Percentiles rank a stretch among this genome's conserved stretches.
These are phyloP conservation scores for Diorhabda elongata DNA, from an alignment of 1,140 invertebrate species.

Conservation along the genomic window DNA sequence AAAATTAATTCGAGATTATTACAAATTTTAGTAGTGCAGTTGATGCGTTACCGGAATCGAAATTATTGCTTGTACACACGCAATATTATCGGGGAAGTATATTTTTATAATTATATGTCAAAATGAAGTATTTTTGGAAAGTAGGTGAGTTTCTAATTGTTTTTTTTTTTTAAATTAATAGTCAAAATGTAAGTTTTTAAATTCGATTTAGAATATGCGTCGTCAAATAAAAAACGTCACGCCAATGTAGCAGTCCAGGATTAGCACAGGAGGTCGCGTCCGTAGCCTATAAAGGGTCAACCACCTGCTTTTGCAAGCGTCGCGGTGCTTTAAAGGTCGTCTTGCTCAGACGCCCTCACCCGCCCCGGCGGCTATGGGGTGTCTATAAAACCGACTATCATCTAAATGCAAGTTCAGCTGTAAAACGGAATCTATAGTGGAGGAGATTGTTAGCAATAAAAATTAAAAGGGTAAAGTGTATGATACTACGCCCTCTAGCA, in stretches of 20 bases:
- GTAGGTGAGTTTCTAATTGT: background rate
- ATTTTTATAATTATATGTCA: background rate
- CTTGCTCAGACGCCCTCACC: background rate
- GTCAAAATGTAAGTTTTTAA: too few species aligned
- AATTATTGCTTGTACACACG: background rate
- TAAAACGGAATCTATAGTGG: too few species aligned
- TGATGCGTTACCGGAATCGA: background rate
- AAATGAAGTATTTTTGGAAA: background rate
- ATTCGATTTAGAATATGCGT: too few species aligned
- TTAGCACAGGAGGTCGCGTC: background rate
- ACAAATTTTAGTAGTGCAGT: background rate
- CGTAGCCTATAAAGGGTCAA: background rate
- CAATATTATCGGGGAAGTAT: background rate
- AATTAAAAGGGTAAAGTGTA: too few species aligned
- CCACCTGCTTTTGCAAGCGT: background rate
- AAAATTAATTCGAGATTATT: too few species aligned
- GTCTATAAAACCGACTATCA: background rate
- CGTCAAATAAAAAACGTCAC: background rate
- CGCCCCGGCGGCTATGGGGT: background rate
- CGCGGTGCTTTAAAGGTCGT: background rate
- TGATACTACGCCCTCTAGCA: too few species aligned
- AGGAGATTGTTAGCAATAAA: too few species aligned
- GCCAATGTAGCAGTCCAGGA: background rate
- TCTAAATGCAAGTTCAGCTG: background rate
- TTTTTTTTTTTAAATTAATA: too few species aligned